These are phyloP conservation scores for Hippocampus zosterae DNA, from an alignment of 2,113 vertebrate genomes.

Conservation along the genomic window DNA sequence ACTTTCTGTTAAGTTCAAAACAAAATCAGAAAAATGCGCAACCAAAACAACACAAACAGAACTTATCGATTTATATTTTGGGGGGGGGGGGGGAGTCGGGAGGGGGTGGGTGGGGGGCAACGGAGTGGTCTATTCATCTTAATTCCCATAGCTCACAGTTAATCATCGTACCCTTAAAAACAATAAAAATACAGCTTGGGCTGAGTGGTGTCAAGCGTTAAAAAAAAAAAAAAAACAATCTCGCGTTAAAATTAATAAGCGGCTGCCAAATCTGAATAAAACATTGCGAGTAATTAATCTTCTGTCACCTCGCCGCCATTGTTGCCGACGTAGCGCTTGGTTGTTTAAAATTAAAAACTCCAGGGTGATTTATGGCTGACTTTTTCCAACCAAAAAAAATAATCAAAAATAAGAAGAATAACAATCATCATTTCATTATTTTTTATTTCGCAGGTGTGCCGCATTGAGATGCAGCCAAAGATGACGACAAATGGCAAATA, in stretches of 20 bases:
- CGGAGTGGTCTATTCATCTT: no score
- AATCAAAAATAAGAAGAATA: not conserved
- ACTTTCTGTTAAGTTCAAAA: no score
- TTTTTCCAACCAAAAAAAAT: slow-evolving; percentile 9
- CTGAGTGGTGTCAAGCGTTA: not conserved
- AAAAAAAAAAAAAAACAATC: slow-evolving; percentile 7
- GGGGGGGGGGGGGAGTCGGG: no score
- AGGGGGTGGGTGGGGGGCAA: no score
- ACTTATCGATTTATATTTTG: no score
- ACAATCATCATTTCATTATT: not conserved
- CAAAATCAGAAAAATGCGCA: no score
- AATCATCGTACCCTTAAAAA: no score
- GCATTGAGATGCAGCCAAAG: slow-evolving; percentile 20
- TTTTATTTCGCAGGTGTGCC: slow-evolving; percentile 2
- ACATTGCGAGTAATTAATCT: slow-evolving; percentile 15
- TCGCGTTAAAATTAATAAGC: slow-evolving; percentile 4
- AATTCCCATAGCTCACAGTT: no score
- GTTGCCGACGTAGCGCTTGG: slow-evolving; percentile 9
- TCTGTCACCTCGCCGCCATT: slow-evolving; percentile 10
- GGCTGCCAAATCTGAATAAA: slow-evolving; percentile 18
- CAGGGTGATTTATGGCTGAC: slow-evolving; percentile 20
- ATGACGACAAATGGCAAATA: slow-evolving; percentile 31
- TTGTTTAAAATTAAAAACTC: slow-evolving; percentile 8
- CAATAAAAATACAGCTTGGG: not conserved
- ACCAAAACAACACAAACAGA: no score